These are phyloP conservation scores for Pseudochirops cupreus DNA, from an alignment of 2,797 vertebrate species.

Conservation along the genomic window DNA sequence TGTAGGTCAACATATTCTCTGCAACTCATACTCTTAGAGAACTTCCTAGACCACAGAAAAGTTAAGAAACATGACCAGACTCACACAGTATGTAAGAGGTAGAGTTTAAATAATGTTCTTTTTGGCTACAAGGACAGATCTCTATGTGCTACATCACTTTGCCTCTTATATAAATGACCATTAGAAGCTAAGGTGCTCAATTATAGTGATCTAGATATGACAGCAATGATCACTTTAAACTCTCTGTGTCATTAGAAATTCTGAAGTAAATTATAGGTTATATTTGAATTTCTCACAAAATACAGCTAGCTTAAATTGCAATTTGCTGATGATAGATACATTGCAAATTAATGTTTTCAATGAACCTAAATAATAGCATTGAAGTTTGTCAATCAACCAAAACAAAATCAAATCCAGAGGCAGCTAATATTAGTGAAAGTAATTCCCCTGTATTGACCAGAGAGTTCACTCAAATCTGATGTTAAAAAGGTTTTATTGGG, in stretches of 20 bases:
- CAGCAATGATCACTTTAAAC: not conserved
- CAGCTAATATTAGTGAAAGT: not conserved
- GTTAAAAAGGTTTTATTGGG: not conserved
- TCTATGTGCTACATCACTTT: not conserved
- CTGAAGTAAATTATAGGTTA: not conserved
- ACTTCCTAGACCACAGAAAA: not conserved
- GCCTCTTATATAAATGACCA: not conserved
- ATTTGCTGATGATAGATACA: not conserved
- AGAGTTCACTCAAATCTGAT: not conserved
- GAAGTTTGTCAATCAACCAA: not conserved
- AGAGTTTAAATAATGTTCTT: not conserved
- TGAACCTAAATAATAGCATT: not conserved
- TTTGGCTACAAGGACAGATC: not conserved
- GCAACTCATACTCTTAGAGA: not conserved
- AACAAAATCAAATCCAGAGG: conserved; percentile 1
- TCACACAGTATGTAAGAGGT: not conserved
- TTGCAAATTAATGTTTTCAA: not conserved
- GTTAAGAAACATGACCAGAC: not conserved
- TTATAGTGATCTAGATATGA: not conserved
- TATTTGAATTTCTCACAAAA: not conserved
- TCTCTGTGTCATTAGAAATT: not conserved
- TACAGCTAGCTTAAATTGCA: not conserved
- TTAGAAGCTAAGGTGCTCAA: not conserved
- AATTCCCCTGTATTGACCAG: not conserved
- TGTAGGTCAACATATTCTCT: not conserved